Evolutionary conservation across 1,140 invertebrate genomes (phyloP).

Genomic region (Adelges cooleyi): DNA sequence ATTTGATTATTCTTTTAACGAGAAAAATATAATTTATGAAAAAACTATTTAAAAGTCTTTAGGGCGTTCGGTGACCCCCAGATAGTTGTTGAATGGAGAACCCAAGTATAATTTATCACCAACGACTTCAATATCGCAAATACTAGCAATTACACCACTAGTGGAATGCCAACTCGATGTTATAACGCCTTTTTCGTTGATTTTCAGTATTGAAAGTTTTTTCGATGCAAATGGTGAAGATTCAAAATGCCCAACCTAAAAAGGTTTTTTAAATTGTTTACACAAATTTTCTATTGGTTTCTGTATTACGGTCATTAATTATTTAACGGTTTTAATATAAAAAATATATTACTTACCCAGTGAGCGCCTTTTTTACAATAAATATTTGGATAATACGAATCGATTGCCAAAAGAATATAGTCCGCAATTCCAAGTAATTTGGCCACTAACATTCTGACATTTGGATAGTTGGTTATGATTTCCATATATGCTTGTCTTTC

Average conservation of each 20-base stretch:
- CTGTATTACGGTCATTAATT: too few relatives aligned
- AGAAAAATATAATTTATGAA: too few relatives aligned
- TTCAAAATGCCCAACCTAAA: constrained; percentile 44
- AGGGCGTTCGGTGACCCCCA: neutral
- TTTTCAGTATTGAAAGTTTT: constrained; percentile 9
- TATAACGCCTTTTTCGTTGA: constrained; percentile 23
- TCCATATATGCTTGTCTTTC: constrained; percentile 41
- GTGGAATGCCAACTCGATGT: constrained; percentile 26
- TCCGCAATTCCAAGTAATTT: constrained; percentile 45
- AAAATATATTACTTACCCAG: constrained; percentile 40
- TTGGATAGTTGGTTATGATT: constrained; percentile 44
- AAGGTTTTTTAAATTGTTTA: too few relatives aligned
- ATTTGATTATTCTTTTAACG: too few relatives aligned
- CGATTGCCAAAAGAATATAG: constrained; percentile 45
- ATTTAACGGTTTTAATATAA: neutral
- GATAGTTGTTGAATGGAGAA: constrained; percentile 27
- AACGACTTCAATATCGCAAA: constrained; percentile 23
- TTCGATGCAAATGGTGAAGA: neutral
- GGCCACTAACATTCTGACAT: constrained; percentile 48
- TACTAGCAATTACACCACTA: constrained; percentile 4
- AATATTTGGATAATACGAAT: constrained; percentile 47
- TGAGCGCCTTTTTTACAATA: constrained; percentile 44
- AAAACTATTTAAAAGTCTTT: too few relatives aligned
- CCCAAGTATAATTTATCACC: constrained; percentile 23
- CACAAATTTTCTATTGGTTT: too few relatives aligned